These are phyloP conservation scores for Drosophila malerkotliana DNA, from an alignment of 1,140 invertebrate species.

Conservation along the genomic window DNA sequence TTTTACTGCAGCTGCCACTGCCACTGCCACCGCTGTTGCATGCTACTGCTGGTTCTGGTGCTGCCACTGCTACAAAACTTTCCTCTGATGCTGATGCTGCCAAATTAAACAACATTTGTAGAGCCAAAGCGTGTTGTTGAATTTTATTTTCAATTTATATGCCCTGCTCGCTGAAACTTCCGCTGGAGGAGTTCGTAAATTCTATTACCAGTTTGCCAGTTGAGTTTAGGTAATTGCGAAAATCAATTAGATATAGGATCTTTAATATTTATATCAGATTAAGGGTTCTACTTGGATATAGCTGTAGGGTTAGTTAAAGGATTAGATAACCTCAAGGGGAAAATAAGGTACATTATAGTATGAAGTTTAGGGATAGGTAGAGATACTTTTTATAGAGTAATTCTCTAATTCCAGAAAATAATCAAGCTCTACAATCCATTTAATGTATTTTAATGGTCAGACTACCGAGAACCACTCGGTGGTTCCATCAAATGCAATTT, in stretches of 20 bases:
- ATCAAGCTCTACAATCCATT: background rate
- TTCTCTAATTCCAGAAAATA: background rate
- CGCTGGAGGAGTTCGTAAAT: slow-evolving; percentile 33
- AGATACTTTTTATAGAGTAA: too few species aligned
- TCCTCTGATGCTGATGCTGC: slow-evolving; percentile 46
- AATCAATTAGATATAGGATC: slow-evolving; percentile 11
- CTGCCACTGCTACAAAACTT: slow-evolving; percentile 44
- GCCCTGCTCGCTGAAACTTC: slow-evolving; percentile 3
- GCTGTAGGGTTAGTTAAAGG: too few species aligned
- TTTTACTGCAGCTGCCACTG: slow-evolving; percentile 64
- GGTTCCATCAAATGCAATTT: slow-evolving; percentile 65
- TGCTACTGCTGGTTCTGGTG: slow-evolving; percentile 3
- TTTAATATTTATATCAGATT: background rate
- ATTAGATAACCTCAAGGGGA: too few species aligned
- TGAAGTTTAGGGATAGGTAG: too few species aligned
- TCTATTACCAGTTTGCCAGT: slow-evolving; percentile 10
- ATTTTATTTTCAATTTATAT: slow-evolving; percentile 48
- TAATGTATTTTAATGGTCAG: slow-evolving; percentile 53
- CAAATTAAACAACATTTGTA: slow-evolving; percentile 72
- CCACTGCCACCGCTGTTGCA: slow-evolving; percentile 20
- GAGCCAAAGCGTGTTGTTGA: slow-evolving; percentile 48
- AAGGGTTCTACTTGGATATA: too few species aligned
- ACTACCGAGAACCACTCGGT: slow-evolving; percentile 12
- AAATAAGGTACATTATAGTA: too few species aligned
- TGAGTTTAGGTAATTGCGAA: background rate